A percentile compares a stretch with the other conserved stretches of the same genome.
These are phyloP conservation scores for Palythoa grandis DNA, from an alignment of 92 coral and sea anemone species.

Conservation along the genomic window DNA sequence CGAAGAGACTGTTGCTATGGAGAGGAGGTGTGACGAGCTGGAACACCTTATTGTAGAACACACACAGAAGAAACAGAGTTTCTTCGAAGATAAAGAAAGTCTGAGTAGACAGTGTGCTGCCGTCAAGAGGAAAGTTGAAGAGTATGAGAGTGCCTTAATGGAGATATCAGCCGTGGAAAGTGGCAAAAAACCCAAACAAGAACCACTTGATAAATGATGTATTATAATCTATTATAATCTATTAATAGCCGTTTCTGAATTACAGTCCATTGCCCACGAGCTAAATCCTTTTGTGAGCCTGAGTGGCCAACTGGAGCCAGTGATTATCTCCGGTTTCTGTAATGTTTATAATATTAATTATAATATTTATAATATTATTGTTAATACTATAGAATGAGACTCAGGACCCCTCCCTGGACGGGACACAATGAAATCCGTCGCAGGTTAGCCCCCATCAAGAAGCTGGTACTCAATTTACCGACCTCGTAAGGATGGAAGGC, in stretches of 20 bases:
- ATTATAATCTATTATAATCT: not conserved
- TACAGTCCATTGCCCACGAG: no score
- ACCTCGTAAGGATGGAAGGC: no score
- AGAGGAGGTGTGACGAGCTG: slow-evolving; percentile 26
- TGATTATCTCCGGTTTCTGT: no score
- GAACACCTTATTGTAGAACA: slow-evolving; percentile 19
- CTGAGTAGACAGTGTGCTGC: slow-evolving; percentile 26
- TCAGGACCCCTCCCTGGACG: no score
- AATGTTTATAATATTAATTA: no score
- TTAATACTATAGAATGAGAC: no score
- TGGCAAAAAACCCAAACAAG: slow-evolving; percentile 22
- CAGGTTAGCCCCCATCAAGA: no score
- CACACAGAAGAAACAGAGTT: slow-evolving; percentile 8
- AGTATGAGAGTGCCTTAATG: slow-evolving; percentile 30
- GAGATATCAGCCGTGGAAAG: slow-evolving; percentile 25
- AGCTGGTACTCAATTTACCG: no score
- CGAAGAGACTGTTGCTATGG: slow-evolving; percentile 39
- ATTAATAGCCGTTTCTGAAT: not conserved
- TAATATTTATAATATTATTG: no score
- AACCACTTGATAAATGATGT: slow-evolving; percentile 15
- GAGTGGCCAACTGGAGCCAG: no score
- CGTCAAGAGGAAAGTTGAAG: slow-evolving; percentile 34
- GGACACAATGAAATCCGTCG: no score
- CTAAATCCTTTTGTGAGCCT: no score
- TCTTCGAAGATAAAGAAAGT: slow-evolving; percentile 17